Base-by-base conservation (phyloP, 92 coral and sea anemone genomes). In the Bergia puertoricense region DNA sequence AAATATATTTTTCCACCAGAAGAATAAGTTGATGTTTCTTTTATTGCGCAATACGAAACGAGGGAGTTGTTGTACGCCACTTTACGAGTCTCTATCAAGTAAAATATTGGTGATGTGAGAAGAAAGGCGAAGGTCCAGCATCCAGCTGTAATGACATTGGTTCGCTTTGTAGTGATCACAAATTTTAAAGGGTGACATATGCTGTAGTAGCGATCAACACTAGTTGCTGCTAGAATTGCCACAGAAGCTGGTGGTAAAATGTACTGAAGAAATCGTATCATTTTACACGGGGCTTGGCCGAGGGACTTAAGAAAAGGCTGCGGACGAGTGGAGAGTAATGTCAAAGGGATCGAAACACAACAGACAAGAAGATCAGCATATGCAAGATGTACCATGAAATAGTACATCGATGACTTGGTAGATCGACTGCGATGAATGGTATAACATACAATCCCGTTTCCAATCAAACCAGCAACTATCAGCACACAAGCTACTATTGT, bases 241-340 rank as follows among this genome's bases (percentile, higher is more conserved):
- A 94, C 95, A 2, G 97, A 94, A 6, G 97, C 97, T 8, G 95
- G 97, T 11, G 95, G 97, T 4, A 94, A 82, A 56, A 86, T 82
- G 65, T 94, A 94, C 89, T 94, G 97, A 0, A 91, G 23, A 81
- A 94, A 94, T 50, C 97, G 92, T 11, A 94, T 74, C 0, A 89
- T 18, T 81, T 92, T 94, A 80, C 97, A 94, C 8, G 92, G 65
- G 37, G 69, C 54, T 62, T 69, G 82, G 38, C 85, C 88, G n/a
- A 89, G 82, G 40, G 84, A 73, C 22, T 85, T 85, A 3, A 88
- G 84, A 8, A 94, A 50, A 8, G 97, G 95, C 67, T 73, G 78
- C 4, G 97, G 97, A 7, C 89, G 85, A 50, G 95, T 89, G 4
- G 95, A 85, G 30, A 92, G 86, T 38, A 94, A 40, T 6, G 97